Evolutionary conservation across 2,888 invertebrate species (phyloP).

Genomic region (Trissolcus japonicus): DNA sequence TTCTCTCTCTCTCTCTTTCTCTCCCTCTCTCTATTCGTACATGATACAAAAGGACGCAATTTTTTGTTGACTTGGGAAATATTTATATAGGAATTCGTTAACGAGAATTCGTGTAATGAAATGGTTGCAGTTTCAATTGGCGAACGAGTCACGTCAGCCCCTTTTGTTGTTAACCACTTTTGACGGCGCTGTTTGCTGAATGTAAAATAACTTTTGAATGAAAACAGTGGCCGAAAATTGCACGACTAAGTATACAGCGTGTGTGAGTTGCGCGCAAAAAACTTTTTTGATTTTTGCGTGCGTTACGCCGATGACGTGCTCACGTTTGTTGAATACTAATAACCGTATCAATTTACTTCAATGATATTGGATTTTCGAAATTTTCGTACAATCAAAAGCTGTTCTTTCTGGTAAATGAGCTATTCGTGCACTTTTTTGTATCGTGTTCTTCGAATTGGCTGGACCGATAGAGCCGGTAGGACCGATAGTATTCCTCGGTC

Average conservation of each 20-base stretch:
- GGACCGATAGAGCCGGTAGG: constrained; percentile 30
- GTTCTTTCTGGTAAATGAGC: constrained; percentile 14
- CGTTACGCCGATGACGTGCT: neutral
- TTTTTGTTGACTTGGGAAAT: too few species aligned
- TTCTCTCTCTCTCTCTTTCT: too few species aligned
- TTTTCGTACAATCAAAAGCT: constrained; percentile 29
- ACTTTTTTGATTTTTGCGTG: constrained; percentile 27
- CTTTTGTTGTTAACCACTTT: constrained; percentile 16
- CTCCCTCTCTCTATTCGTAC: too few species aligned
- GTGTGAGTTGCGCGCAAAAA: neutral
- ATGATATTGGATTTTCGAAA: constrained; percentile 40
- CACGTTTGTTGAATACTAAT: constrained; percentile 37
- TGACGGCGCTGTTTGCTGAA: constrained; percentile 16
- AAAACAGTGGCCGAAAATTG: constrained; percentile 24
- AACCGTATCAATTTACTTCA: constrained; percentile 26
- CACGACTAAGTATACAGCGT: constrained; percentile 6
- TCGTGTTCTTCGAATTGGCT: constrained; percentile 20
- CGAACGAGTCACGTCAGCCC: neutral
- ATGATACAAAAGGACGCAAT: too few species aligned
- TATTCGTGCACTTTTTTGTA: constrained; percentile 22
- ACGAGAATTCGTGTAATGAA: neutral
- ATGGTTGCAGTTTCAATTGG: neutral
- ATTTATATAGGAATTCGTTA: too few species aligned
- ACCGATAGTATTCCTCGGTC: too few species aligned
- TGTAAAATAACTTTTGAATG: constrained; percentile 14